phyloP scores from a whole-genome alignment of 2,888 invertebrate species.

The Copidosoma aretas region DNA sequence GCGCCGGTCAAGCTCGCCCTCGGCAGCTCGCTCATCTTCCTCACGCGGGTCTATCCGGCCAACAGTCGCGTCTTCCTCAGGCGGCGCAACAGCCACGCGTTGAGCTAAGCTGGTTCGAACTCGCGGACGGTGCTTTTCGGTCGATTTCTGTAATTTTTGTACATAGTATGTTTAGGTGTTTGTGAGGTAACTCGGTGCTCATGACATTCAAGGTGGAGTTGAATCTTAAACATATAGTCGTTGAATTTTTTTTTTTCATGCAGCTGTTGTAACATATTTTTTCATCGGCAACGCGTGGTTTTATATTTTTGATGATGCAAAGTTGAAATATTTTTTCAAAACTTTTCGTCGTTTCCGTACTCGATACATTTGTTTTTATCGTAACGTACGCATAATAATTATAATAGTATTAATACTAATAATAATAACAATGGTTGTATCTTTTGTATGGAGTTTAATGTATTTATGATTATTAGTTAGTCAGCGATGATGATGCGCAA shows the following conservation, averaged over 20 bases:
- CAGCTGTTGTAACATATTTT: too few species aligned
- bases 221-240: not conserved
- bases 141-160: too few species aligned
- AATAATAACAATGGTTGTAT: constrained; percentile 1
- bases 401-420: too few species aligned
- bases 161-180: too few species aligned
- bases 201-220: not conserved
- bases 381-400: too few species aligned
- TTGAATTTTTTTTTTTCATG: not conserved
- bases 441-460: not conserved
- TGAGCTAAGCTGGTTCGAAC: constrained; percentile 43
- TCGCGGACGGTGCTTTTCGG: not conserved
- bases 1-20: constrained; percentile 82
- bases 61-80: constrained; percentile 69
- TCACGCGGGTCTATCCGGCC: constrained; percentile 69
- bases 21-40: constrained; percentile 80
- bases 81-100: constrained; percentile 67
- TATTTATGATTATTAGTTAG: not conserved
- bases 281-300: not conserved
- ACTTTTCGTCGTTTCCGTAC: too few species aligned
- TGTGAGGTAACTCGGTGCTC: not conserved
- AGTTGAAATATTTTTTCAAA: not conserved
- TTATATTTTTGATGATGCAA: not conserved
- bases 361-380: too few species aligned
- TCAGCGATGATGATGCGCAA: too few species aligned